phyloP scores from a whole-genome alignment of 2,888 invertebrate genomes.

The Caenorhabditis sp. region DNA sequence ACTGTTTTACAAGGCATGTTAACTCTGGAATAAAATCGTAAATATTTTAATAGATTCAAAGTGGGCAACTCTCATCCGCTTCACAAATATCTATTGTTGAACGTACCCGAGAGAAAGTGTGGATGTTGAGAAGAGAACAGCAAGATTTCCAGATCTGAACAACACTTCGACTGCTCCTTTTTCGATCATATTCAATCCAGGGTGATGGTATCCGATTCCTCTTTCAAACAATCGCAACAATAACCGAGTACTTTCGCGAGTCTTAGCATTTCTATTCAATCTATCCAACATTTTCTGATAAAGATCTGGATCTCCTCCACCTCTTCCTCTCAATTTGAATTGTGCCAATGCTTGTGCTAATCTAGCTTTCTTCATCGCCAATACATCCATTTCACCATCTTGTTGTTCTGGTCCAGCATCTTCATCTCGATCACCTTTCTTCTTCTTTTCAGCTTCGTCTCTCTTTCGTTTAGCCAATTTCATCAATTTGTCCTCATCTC shows the following conservation, averaged over 20 bases:
- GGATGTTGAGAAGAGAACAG: constrained; percentile 67
- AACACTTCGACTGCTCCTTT: constrained; percentile 68
- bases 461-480: constrained; percentile 66
- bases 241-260: constrained; percentile 48
- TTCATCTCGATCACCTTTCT: constrained; percentile 47
- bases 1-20: constrained; percentile 71
- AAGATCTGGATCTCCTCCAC: constrained; percentile 57
- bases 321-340: constrained; percentile 62
- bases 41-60: not conserved
- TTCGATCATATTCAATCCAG: constrained; percentile 61
- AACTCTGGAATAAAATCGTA: constrained; percentile 55
- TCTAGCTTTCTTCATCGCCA: constrained; percentile 59
- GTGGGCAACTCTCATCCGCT: too few species aligned
- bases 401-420: constrained; percentile 48
- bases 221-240: constrained; percentile 64
- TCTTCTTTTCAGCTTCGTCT: constrained; percentile 64
- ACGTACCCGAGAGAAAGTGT: constrained; percentile 66
- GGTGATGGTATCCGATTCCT: constrained; percentile 70
- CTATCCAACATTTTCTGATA: constrained; percentile 62
- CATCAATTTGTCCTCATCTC: constrained; percentile 66
- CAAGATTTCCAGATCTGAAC: constrained; percentile 66
- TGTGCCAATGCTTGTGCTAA: constrained; percentile 62
- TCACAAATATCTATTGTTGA: too few species aligned
- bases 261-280: constrained; percentile 47
- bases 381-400: constrained; percentile 55